Base-by-base conservation (phyloP, 2,113 vertebrate species). In the Petaurus breviceps region DNA sequence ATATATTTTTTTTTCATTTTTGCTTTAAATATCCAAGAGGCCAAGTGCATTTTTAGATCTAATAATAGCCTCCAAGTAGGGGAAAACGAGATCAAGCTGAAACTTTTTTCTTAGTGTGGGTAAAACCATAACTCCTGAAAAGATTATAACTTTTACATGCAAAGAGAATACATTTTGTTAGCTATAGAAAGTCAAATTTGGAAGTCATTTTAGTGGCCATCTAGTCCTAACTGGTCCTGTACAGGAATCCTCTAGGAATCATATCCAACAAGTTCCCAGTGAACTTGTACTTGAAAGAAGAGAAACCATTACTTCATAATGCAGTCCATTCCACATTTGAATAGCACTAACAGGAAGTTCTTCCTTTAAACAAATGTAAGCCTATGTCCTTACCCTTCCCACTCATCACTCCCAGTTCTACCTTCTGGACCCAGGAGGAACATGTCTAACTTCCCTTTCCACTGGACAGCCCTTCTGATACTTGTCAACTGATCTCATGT, bases 21-120 rank as follows among this genome's bases (percentile, higher is more conserved):
- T 97, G 90, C 96, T 98, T 99, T 96, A 93, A 91, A 97, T 97
- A 97, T 96, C 61, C 57, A 97, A 97, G 97, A 97, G 97, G 57
- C 96, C 96, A 90, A 90, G 24, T 96, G 51, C 96, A 96, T 95
- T 97, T 49, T 98, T 98, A 96, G 92, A 94, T 90, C 90, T 98
- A 97, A 91, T 95, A 0, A 91, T 53, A 93, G 11, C 90, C 92
- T 51, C 24, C 23, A 26, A 12, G 43, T 26, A 26, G n/a, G 22
- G 52, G 93, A 84, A 93, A 77, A 51, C 25, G 95, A 89, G 11
- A 19, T 37, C 57, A 93, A 90, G 91, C 7, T 51, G 52, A 96
- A 96, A 37, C 31, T 11, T 37, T 24, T 23, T 51, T 55, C 55
- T 23, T 77, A 92, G 95, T 92, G 52, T 92, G 46, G 6, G 37